These are phyloP conservation scores for Prosapia bicincta DNA, from an alignment of 2,888 invertebrate genomes.

Conservation along the genomic window DNA sequence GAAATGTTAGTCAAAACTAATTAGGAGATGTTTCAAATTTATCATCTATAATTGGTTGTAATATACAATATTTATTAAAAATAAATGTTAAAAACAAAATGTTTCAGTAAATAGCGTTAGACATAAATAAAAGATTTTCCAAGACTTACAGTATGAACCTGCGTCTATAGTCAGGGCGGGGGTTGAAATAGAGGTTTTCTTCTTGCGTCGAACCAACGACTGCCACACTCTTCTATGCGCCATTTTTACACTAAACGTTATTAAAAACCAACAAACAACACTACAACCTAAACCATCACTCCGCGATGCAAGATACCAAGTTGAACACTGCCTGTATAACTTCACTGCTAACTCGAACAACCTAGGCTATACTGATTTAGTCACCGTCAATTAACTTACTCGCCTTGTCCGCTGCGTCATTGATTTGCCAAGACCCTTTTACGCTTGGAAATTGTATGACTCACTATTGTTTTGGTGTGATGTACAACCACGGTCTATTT, in stretches of 20 bases:
- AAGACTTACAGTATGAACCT: not conserved
- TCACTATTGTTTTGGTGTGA: not conserved
- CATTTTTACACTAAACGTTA: conserved; percentile 38
- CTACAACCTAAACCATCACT: not conserved
- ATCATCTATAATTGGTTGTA: too few species aligned
- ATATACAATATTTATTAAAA: too few species aligned
- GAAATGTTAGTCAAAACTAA: too few species aligned
- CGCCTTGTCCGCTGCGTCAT: not conserved
- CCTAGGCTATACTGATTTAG: not conserved
- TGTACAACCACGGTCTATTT: not conserved
- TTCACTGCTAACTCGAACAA: not conserved
- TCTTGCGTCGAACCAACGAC: conserved; percentile 46
- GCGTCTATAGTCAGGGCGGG: conserved; percentile 7
- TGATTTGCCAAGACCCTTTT: not conserved
- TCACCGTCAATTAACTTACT: not conserved
- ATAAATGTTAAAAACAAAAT: too few species aligned
- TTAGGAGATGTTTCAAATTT: too few species aligned
- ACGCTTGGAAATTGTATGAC: not conserved
- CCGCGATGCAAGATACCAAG: not conserved
- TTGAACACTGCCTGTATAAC: not conserved
- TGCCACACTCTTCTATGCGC: conserved; percentile 48
- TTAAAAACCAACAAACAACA: not conserved
- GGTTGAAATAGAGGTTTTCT: conserved; percentile 37
- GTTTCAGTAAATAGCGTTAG: too few species aligned
- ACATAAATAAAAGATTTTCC: too few species aligned